These are phyloP conservation scores for Pissodes strobi DNA, from an alignment of 1,140 invertebrate genomes.

Conservation along the genomic window DNA sequence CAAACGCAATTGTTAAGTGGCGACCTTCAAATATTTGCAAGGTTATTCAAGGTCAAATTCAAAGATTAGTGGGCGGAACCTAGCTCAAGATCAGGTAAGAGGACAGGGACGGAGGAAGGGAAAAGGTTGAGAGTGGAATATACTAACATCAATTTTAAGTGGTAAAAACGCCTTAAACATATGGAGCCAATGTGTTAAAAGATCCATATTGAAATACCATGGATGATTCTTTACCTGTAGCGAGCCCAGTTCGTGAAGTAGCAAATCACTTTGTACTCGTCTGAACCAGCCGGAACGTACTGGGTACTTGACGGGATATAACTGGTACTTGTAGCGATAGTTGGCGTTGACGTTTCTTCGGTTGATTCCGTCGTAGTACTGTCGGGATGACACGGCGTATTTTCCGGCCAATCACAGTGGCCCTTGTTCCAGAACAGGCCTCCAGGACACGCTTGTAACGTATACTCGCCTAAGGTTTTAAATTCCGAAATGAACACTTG, in stretches of 20 bases:
- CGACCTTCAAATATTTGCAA: no score
- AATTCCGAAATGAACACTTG: no score
- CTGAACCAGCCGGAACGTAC: background rate
- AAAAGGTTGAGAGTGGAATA: no score
- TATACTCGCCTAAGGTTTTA: constrained; percentile 56
- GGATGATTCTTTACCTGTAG: constrained; percentile 68
- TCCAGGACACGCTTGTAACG: constrained; percentile 69
- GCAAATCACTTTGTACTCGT: constrained; percentile 68
- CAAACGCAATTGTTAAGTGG: no score
- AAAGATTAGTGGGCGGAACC: no score
- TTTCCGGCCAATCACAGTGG: constrained; percentile 80
- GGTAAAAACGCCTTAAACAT: no score
- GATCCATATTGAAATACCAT: no score
- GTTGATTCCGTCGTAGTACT: constrained; percentile 37
- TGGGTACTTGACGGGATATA: constrained; percentile 11
- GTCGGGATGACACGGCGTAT: constrained; percentile 62
- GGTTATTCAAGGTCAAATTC: no score
- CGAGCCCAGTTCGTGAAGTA: constrained; percentile 79
- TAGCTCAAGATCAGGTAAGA: no score
- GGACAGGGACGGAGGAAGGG: no score
- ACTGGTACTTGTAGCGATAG: background rate
- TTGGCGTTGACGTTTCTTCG: background rate
- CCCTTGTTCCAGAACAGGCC: constrained; percentile 78
- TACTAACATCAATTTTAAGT: no score
- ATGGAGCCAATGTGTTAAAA: no score